Percentiles rank a stretch among this genome's conserved stretches.
These are phyloP conservation scores for Diloba caeruleocephala DNA, from an alignment of 2,888 invertebrate species.

Conservation along the genomic window DNA sequence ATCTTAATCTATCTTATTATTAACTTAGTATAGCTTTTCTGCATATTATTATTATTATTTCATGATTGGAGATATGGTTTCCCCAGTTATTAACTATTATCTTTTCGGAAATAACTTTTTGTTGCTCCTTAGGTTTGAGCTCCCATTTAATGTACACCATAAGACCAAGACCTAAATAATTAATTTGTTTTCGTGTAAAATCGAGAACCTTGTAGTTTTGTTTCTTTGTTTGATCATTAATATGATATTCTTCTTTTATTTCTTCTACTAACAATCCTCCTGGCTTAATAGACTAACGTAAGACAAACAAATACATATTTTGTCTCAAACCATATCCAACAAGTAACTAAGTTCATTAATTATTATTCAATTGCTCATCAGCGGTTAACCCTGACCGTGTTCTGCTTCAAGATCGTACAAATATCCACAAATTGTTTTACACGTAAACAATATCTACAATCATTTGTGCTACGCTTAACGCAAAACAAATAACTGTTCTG, in stretches of 20 bases:
- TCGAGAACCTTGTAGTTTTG: too few species aligned
- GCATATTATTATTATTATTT: too few species aligned
- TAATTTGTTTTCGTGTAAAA: too few species aligned
- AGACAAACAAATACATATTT: background rate
- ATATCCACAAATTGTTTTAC: slow-evolving; percentile 24
- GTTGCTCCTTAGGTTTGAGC: too few species aligned
- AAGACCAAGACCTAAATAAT: too few species aligned
- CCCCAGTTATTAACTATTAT: too few species aligned
- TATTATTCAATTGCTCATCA: background rate
- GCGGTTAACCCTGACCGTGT: slow-evolving; percentile 19
- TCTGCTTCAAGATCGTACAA: slow-evolving; percentile 23
- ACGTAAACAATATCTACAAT: slow-evolving; percentile 35
- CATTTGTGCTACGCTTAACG: slow-evolving; percentile 24
- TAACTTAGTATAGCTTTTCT: too few species aligned
- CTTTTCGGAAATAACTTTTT: too few species aligned
- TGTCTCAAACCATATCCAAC: background rate
- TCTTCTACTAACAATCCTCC: background rate
- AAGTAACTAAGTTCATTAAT: background rate
- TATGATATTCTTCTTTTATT: slow-evolving; percentile 5
- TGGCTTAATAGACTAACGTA: too few species aligned
- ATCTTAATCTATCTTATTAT: too few species aligned
- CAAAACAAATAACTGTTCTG: slow-evolving; percentile 25
- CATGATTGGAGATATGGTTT: too few species aligned
- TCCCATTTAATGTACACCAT: too few species aligned
- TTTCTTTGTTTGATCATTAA: slow-evolving; percentile 6